Evolutionary conservation across 2,797 vertebrate species (phyloP), one percentile per base, ranked within the genome.

Genomic region (Anas capensis): DNA sequence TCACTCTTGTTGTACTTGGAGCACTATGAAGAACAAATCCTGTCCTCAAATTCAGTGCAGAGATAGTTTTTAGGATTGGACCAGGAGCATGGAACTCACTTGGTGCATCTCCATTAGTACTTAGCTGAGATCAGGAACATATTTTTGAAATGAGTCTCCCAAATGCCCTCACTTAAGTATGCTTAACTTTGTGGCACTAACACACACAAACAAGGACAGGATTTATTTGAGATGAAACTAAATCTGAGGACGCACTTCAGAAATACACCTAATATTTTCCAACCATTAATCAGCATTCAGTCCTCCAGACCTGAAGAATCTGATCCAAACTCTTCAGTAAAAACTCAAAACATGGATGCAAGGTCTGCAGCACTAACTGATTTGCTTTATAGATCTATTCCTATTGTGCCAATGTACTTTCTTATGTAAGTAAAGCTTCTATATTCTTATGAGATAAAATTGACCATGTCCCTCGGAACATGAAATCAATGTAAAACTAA

Each of bases 81-180:
- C 60, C 24, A 51, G 57, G 40, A 49, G 27, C 16, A 11, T 4
- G 17, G 27, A 79, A 82, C 19, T 70, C 42, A 34, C 34, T 34
- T 34, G 14, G 5, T 34, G 17, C 3, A 21, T 69, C 20, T 79
- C 26, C 5, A 0, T n/a, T 23, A n/a, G 8, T 6, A 8, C n/a
- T 68, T 21, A 40, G 18, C 31, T 65, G 26, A 61, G 60, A 60
- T n/a, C 29, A 85, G 54, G 21, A 77, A 24, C 7, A 26, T 3
- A 6, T 9, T 56, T 26, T 13, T 56, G 31, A 90, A 56, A 29
- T 2, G 0, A 70, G 17, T 34, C 7, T 90, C 31, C n/a, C 6
- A 17, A 8, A 3, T 71, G 10, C 1, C 7, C 19, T 54, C 4
- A n/a, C 4, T 68, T 53, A n/a, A 57, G 49, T 18, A 31, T 14